Base-by-base conservation (phyloP, 2,888 invertebrate species). In the Tryphoninae sp. region DNA sequence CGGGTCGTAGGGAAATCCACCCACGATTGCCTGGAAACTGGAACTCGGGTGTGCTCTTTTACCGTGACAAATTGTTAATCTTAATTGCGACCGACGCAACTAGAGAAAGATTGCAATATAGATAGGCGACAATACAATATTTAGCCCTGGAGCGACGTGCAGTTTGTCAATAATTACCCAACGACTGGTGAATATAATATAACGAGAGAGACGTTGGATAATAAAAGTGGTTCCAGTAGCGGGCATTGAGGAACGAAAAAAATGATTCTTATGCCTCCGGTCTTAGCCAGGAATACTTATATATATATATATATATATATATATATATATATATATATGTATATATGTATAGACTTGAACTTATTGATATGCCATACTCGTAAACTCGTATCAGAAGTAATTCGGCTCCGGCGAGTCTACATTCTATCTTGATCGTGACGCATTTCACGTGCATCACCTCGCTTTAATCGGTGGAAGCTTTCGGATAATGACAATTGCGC, bases 11-110 rank as follows among this genome's bases (percentile, higher is more conserved):
- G 45, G 53, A 62, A 78, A 59, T 26, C 72, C 82, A 76, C 82
- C 82, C 76, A 82, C 82, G 76, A 79, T 75, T 55, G 67, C 73
- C 51, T 82, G 51, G 72, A 76, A 79, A 68, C 62, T 76, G 62
- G 53, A 76, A 72, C 82, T 68, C 58, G 72, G 49, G 49, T 40
- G 55, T 67, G 75, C 65, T 76, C 75, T 59, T 82, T 78, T 61
- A 82, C 82, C 82, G 82, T 82, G 82, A 79, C 82, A 82, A 82
- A 82, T 82, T 82, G 82, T 82, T 79, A 82, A 79, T 79, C 79
- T 79, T 82, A 82, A 82, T 82, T 82, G 79, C 62, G 22, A 59
- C 40, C 68, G 76, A 76, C 75, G 71, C 62, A 72, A 68, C 78
- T 11, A 59, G 58, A 19, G 8, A 58, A 53, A 75, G 82, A 82